Evolutionary conservation across 2,888 invertebrate genomes (phyloP), one percentile per base, ranked within the genome.

Genomic region (Lypha dubia): DNA sequence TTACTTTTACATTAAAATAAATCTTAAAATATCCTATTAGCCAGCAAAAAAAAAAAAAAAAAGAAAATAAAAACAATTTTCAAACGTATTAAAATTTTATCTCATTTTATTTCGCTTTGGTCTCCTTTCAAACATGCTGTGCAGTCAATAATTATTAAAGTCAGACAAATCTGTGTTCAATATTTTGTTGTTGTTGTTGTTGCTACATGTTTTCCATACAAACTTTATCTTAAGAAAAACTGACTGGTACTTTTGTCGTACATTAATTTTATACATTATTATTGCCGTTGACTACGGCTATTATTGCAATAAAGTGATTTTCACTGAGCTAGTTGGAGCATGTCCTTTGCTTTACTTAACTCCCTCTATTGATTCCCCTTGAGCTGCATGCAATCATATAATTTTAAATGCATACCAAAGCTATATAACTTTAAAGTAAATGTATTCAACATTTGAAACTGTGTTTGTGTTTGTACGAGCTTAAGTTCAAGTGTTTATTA

Each of bases 261-360:
- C 60, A 73, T 71, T 84, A 80, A 84, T 62, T 67, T 80, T 49
- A 62, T 75, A 79, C 20, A 20, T 20, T 49, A 73, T 76, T 84
- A 68, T 53, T 46, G 68, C 35, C n/a, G 22, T 38, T 20, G 46
- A 68, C 68, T 68, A 28, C 7, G 38, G 32, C 38, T 67, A 22
- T 60, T 68, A 73, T 74, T 68, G 80, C 68, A 79, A 20, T 56
- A 44, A 73, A 84, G 62, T 73, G 56, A 76, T 79, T 73, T 68
- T 28, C 15, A 35, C 7, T 46, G 56, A 17, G 20, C 13, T 22
- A n/a, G 11, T 38, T 8, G n/a, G 1, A 11, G 38, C 24, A 11
- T 63, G n/a, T 58, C 20, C 28, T 46, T 56, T 28, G 5, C 46
- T n/a, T n/a, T n/a, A n/a, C n/a, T n/a, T 71, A 6, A 13, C 32